Evolutionary conservation across 2,797 vertebrate species (phyloP).

Genomic region (Anabas testudineus): DNA sequence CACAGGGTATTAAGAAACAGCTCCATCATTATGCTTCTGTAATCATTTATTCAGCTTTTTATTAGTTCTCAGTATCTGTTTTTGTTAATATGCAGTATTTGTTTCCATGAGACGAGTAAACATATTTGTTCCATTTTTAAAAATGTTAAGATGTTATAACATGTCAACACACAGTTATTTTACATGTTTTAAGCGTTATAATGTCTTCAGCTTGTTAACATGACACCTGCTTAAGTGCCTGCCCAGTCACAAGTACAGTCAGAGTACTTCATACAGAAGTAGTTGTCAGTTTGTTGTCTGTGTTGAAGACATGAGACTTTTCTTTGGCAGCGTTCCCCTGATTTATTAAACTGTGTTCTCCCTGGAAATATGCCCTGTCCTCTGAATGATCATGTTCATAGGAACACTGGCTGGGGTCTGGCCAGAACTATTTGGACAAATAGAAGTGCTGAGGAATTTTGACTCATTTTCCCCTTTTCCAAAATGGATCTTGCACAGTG

Average conservation of each 20-base stretch:
- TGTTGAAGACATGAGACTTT: constrained; percentile 63
- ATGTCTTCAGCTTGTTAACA: too few relatives aligned
- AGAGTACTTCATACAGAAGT: background rate
- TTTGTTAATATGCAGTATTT: too few relatives aligned
- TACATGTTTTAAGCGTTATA: too few relatives aligned
- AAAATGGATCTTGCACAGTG: constrained; percentile 55
- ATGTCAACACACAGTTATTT: too few relatives aligned
- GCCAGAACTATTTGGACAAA: constrained; percentile 76
- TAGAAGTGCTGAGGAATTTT: constrained; percentile 77
- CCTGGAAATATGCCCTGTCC: constrained; percentile 75
- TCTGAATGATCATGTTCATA: constrained; percentile 74
- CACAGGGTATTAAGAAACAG: too few relatives aligned
- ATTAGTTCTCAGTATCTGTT: too few relatives aligned
- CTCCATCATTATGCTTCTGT: too few relatives aligned
- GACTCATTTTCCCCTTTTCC: constrained; percentile 59
- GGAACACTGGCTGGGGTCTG: constrained; percentile 70
- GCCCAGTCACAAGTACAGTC: constrained; percentile 22
- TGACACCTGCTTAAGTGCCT: too few relatives aligned
- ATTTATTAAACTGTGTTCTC: constrained; percentile 73
- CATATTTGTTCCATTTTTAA: too few relatives aligned
- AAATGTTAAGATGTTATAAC: too few relatives aligned
- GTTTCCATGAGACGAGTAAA: too few relatives aligned
- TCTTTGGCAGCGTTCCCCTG: constrained; percentile 62
- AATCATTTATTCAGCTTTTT: too few relatives aligned
- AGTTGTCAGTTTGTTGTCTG: constrained; percentile 32